phyloP scores from a whole-genome alignment of 53 echinoderm and acorn worm genomes.

The Zoroaster sp. region DNA sequence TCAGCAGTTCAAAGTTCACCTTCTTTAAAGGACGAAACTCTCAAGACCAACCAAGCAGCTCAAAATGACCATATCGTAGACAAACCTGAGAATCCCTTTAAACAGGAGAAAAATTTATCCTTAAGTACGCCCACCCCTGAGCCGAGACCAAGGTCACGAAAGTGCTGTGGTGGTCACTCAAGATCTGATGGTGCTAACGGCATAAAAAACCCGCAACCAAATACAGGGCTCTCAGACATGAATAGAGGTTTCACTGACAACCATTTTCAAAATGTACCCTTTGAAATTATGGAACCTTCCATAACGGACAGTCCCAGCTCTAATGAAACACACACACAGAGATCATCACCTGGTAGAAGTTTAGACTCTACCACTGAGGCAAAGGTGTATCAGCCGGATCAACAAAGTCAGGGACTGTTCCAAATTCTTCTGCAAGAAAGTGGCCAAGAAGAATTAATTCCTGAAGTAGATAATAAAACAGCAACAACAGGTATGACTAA shows the following conservation, averaged over 20 bases:
- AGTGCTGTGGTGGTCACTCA: conserved; percentile 5
- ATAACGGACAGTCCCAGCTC: background rate
- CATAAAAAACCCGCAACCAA: background rate
- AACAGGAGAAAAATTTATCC: background rate
- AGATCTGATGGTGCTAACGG: background rate
- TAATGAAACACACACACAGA: background rate
- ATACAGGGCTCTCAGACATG: too few species aligned
- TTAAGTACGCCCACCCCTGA: background rate
- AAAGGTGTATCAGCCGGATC: background rate
- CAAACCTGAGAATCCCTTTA: too few species aligned
- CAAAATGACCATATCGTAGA: background rate
- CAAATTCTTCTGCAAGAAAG: background rate
- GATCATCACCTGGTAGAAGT: background rate
- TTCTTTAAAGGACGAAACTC: background rate
- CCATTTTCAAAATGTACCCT: background rate
- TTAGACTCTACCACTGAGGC: background rate
- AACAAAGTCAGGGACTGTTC: background rate
- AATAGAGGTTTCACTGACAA: background rate
- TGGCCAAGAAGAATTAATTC: background rate
- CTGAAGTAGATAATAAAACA: background rate
- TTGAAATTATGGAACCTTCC: background rate
- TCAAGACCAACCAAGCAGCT: background rate
- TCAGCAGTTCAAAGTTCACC: background rate
- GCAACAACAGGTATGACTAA: background rate
- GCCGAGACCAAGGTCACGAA: background rate